Base-by-base conservation (phyloP, 2,113 vertebrate genomes). In the Lanius ludovicianus region DNA sequence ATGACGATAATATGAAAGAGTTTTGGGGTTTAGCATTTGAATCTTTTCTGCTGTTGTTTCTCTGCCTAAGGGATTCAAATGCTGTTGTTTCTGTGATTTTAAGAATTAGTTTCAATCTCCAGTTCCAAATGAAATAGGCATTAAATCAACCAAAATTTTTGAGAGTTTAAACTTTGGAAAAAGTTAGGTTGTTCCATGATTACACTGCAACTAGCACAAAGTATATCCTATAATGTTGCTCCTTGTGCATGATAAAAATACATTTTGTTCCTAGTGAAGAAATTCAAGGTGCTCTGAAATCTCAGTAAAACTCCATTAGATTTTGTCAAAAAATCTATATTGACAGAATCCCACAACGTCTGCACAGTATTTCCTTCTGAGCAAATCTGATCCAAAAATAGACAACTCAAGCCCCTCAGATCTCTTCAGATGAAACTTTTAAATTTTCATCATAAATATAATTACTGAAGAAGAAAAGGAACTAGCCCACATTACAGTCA, bases 401-500 rank as follows among this genome's bases (percentile, higher is more conserved):
- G 3, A 44, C 44, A 92, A 62, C 71, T 80, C 50, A n/a, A 80
- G 47, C 37, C 33, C 17, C 60, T 85, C 47, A 42, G 52, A 90
- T 57, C 27, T 75, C 56, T 93, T 68, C 56, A 93, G 71, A 94
- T 88, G 39, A 88, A 93, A 83, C 22, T 65, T 60, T 52, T 39
- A 92, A 24, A 35, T 94, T 86, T 94, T 92, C 83, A 39, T 88
- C 90, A 60, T 64, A 84, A 88, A 88, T 59, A 63, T 9, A 68
- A 74, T 55, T 65, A 70, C 77, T 27, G 73, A 94, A 87, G 78
- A 93, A 88, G 74, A 71, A 77, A 95, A 96, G 95, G 95, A 93
- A 93, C 87, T 88, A 86, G 82, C 79, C 90, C 88, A 84, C 60
- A 27, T 78, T 62, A 44, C 53, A 73, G 67, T 62, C 85, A 64